phyloP scores from a whole-genome alignment of 2,113 vertebrate genomes.

The Ariopsis seemanni region DNA sequence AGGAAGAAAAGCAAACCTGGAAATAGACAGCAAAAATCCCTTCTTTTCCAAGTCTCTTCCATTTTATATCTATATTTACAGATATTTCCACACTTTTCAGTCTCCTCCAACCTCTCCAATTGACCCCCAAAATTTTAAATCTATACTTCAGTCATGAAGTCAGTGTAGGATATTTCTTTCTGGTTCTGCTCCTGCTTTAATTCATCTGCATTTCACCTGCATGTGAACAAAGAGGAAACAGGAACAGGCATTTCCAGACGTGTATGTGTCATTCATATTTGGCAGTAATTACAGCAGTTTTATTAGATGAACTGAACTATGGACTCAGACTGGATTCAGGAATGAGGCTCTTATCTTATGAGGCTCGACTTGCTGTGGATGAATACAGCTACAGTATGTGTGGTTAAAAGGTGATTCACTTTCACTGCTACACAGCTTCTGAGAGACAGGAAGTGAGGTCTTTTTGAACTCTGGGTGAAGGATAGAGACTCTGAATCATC shows the following conservation, averaged over 20 bases:
- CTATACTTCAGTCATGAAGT: background rate
- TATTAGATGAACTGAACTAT: conserved; percentile 42
- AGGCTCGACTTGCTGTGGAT: conserved; percentile 11
- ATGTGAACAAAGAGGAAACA: conserved; percentile 14
- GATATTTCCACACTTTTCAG: background rate
- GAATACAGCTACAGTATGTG: conserved; percentile 3
- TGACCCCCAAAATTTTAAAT: background rate
- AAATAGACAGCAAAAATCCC: background rate
- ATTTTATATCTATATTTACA: background rate
- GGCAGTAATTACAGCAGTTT: background rate
- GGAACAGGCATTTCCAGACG: conserved; percentile 13
- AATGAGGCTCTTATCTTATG: conserved; percentile 26
- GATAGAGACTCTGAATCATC: background rate
- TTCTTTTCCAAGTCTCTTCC: background rate
- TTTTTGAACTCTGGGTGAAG: background rate
- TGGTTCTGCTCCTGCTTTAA: background rate
- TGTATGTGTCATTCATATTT: conserved; percentile 2
- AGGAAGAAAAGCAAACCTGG: background rate
- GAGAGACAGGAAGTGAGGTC: background rate
- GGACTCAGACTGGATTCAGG: conserved; percentile 21
- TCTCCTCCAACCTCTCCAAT: background rate
- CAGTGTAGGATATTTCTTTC: background rate
- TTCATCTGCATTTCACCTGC: conserved; percentile 5
- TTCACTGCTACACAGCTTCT: background rate
- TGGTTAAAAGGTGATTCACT: conserved; percentile 32